Conservation (phyloP, 2,113 vertebrate genomes). For the Dipodomys spectabilis region DNA sequence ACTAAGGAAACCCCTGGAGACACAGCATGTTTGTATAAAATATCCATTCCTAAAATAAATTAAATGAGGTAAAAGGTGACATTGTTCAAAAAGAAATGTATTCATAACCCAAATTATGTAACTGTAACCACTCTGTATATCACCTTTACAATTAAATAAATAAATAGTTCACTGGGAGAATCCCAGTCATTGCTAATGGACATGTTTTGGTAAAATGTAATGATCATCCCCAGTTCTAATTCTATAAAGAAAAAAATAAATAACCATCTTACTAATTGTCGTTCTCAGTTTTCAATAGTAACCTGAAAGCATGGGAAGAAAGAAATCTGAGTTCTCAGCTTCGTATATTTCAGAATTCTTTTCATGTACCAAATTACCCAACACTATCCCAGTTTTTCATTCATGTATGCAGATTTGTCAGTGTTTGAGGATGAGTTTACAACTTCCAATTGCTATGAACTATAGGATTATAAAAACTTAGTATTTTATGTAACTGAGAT, state of each 20-base stretch:
- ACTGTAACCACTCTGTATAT: no score
- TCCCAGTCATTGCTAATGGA: neutral
- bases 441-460: neutral
- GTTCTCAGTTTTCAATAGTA: neutral
- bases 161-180: neutral
- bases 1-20: neutral
- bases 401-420: neutral
- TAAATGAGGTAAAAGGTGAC: neutral
- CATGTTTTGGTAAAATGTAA: neutral
- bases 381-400: neutral
- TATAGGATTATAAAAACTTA: neutral
- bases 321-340: neutral
- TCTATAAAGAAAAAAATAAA: neutral
- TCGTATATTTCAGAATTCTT: neutral
- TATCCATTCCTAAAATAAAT: neutral
- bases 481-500: neutral
- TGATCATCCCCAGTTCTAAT: neutral
- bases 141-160: no score
- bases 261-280: neutral
- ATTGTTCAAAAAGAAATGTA: no score
- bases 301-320: neutral
- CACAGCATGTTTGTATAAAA: neutral
- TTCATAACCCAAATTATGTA: no score
- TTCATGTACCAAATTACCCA: neutral
- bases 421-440: neutral